Conservation (phyloP, 2,113 vertebrate genomes). For the Cottus gobio region DNA sequence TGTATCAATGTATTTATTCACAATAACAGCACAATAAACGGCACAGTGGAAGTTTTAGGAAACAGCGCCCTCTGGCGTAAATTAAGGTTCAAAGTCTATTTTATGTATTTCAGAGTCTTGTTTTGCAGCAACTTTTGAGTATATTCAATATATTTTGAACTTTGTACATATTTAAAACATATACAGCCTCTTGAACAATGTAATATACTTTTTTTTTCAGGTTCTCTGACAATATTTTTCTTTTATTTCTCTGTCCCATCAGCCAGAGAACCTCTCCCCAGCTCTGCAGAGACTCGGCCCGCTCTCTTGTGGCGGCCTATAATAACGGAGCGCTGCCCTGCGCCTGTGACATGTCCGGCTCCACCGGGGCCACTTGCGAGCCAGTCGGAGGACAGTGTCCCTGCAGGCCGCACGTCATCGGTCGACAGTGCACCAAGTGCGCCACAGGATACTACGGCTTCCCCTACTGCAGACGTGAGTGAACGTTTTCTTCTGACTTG, state of each 20-base stretch:
- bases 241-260: constrained; percentile 34
- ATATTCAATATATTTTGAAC: no score
- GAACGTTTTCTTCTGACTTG: background rate
- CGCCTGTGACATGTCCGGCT: constrained; percentile 84
- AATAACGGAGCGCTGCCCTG: constrained; percentile 90
- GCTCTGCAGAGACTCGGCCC: constrained; percentile 89
- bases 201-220: no score
- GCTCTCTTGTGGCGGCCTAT: constrained; percentile 89
- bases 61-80: constrained; percentile 71
- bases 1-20: background rate
- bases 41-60: constrained; percentile 12
- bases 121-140: no score
- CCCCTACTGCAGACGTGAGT: constrained; percentile 92
- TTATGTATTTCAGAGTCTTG: no score
- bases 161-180: no score
- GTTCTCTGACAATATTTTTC: no score
- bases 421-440: constrained; percentile 89
- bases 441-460: constrained; percentile 91
- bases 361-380: constrained; percentile 78
- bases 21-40: background rate
- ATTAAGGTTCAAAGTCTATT: no score
- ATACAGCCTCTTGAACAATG: no score
- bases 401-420: constrained; percentile 87
- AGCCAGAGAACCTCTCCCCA: constrained; percentile 82
- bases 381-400: constrained; percentile 90